Conservation (phyloP, 2,113 vertebrate species). For the Onychostoma macrolepis region DNA sequence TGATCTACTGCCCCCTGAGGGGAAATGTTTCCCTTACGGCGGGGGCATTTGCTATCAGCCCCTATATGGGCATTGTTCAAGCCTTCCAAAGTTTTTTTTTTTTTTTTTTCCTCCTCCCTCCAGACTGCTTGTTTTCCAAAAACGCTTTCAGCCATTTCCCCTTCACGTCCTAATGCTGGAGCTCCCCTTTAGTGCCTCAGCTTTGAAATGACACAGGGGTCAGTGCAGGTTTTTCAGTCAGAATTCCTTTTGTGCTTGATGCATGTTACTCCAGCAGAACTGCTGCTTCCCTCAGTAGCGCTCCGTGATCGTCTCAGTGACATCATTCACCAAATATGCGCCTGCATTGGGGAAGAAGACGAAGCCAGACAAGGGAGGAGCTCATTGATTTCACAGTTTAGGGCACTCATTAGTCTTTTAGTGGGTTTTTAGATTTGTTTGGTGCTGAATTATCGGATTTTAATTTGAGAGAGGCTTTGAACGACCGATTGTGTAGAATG, state of each 20-base stretch:
- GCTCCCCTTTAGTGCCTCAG: background rate
- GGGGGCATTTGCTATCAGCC: slow-evolving; percentile 40
- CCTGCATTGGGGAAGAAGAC: slow-evolving; percentile 5
- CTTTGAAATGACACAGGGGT: background rate
- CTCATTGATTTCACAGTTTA: background rate
- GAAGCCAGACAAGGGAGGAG: slow-evolving; percentile 3
- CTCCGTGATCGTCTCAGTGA: slow-evolving; percentile 57
- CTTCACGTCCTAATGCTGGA: slow-evolving; percentile 9
- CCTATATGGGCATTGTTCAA: slow-evolving; percentile 38
- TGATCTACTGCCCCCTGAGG: slow-evolving; percentile 57
- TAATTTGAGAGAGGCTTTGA: background rate
- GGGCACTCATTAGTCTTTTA: background rate
- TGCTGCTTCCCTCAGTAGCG: slow-evolving; percentile 3
- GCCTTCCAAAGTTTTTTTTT: slow-evolving; percentile 19
- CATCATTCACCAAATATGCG: slow-evolving; percentile 73
- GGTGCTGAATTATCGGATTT: background rate
- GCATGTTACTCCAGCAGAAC: background rate
- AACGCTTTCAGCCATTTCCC: slow-evolving; percentile 49
- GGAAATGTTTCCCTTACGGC: slow-evolving; percentile 58
- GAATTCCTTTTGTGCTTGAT: background rate
- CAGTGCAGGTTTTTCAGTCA: background rate
- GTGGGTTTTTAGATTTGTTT: background rate
- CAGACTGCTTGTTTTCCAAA: slow-evolving; percentile 8
- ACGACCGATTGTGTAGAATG: background rate
- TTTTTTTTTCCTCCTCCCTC: background rate